phyloP scores from a whole-genome alignment of 2,888 invertebrate species.

The Galerucella nymphaeae region DNA sequence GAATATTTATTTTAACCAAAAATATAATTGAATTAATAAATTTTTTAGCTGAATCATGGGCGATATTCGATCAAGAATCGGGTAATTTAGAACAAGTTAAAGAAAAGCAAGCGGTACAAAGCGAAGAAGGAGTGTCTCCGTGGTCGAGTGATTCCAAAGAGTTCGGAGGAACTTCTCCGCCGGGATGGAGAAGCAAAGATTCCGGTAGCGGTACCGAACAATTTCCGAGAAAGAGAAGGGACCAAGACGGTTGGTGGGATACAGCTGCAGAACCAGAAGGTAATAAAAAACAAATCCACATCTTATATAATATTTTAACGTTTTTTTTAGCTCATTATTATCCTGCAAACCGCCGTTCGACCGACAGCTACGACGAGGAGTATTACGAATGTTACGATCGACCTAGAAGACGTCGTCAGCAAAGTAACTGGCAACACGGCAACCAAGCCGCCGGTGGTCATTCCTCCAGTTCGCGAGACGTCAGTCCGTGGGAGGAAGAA shows the following conservation, averaged over 20 bases:
- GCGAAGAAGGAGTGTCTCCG: slow-evolving; percentile 73
- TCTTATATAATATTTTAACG: too few species aligned
- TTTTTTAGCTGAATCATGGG: slow-evolving; percentile 69
- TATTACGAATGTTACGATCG: slow-evolving; percentile 62
- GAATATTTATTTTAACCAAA: too few species aligned
- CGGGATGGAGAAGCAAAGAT: slow-evolving; percentile 66
- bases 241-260: slow-evolving; percentile 66
- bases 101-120: slow-evolving; percentile 60
- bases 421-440: slow-evolving; percentile 55
- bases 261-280: slow-evolving; percentile 63
- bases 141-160: slow-evolving; percentile 84
- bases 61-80: slow-evolving; percentile 69
- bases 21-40: too few species aligned
- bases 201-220: slow-evolving; percentile 66
- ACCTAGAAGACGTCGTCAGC: slow-evolving; percentile 57
- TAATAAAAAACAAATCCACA: too few species aligned
- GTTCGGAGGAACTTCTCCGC: slow-evolving; percentile 65
- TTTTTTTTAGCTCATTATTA: slow-evolving; percentile 54
- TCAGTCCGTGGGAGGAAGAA: slow-evolving; percentile 84
- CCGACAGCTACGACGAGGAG: slow-evolving; percentile 64
- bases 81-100: slow-evolving; percentile 52
- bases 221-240: slow-evolving; percentile 60
- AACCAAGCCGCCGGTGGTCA: slow-evolving; percentile 56
- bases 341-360: slow-evolving; percentile 60
- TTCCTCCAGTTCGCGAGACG: slow-evolving; percentile 80